Evolutionary conservation across 2,888 invertebrate genomes (phyloP).

Genomic region (Amiota mariae): DNA sequence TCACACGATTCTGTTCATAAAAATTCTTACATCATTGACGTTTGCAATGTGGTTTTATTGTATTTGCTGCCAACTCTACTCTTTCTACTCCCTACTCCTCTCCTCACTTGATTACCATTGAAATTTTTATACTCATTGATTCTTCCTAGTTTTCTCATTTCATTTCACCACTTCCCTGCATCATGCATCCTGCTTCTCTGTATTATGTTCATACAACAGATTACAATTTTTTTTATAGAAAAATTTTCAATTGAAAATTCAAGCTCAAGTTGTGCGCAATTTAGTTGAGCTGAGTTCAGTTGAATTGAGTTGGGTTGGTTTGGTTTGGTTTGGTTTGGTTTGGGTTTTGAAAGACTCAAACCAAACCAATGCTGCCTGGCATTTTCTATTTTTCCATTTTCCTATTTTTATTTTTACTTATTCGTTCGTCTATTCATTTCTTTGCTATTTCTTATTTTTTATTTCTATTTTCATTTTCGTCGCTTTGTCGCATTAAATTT

Average conservation of each 20-base stretch:
- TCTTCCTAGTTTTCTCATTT: not conserved
- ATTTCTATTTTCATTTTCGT: not conserved
- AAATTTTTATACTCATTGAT: constrained; percentile 1
- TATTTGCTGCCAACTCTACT: not conserved
- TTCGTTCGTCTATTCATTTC: not conserved
- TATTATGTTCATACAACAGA: no score
- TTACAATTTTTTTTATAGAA: not conserved
- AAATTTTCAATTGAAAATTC: constrained; percentile 46
- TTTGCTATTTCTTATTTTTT: not conserved
- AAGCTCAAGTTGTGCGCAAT: constrained; percentile 55
- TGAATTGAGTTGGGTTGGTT: not conserved
- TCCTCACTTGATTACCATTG: not conserved
- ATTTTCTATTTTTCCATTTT: not conserved
- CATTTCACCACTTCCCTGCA: not conserved
- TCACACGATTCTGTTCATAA: constrained; percentile 15
- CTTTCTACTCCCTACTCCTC: no score
- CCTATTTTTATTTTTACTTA: not conserved
- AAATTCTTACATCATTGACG: constrained; percentile 27
- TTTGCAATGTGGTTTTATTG: constrained; percentile 21
- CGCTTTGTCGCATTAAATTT: constrained; percentile 22
- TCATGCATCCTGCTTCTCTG: no score
- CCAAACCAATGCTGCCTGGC: constrained; percentile 24
- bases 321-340: no score
- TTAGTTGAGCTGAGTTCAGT: constrained; percentile 46
- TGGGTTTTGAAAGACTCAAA: no score